Conservation (phyloP, 2,797 vertebrate genomes). For the Synanceia verrucosa region DNA sequence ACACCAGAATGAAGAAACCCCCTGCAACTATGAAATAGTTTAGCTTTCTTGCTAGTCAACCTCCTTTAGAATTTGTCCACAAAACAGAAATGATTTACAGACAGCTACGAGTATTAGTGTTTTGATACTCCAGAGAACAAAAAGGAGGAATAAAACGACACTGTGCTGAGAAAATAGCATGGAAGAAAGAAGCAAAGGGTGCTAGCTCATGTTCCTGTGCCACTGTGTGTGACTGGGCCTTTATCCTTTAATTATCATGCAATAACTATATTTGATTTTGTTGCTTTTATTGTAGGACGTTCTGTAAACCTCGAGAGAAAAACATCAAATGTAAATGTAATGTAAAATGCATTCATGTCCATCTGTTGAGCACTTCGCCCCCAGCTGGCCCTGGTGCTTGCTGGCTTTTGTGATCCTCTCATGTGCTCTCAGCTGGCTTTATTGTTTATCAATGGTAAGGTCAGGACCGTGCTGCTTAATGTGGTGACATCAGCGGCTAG, state of each 20-base stretch:
- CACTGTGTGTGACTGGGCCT: too few species aligned
- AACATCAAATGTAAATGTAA: slow-evolving; percentile 12
- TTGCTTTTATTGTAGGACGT: not conserved
- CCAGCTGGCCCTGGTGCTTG: slow-evolving; percentile 29
- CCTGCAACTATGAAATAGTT: not conserved
- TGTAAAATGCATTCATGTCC: slow-evolving; percentile 51
- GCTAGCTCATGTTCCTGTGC: not conserved
- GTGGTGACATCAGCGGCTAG: slow-evolving; percentile 58
- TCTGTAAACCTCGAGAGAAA: not conserved
- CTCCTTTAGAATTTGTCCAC: not conserved
- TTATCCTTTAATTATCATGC: not conserved
- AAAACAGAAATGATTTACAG: not conserved
- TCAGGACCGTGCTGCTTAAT: slow-evolving; percentile 33
- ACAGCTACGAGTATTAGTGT: not conserved
- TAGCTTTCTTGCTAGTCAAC: not conserved
- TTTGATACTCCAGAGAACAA: not conserved
- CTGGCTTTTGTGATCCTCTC: slow-evolving; percentile 52
- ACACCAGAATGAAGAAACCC: not conserved
- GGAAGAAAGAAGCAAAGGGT: not conserved
- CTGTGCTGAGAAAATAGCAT: not conserved
- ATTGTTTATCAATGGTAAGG: slow-evolving; percentile 39
- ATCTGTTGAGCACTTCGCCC: slow-evolving; percentile 46
- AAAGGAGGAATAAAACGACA: not conserved
- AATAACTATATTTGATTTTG: not conserved
- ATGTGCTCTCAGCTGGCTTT: slow-evolving; percentile 41